phyloP scores from a whole-genome alignment of 2,113 vertebrate genomes.

The Leiothrix lutea region DNA sequence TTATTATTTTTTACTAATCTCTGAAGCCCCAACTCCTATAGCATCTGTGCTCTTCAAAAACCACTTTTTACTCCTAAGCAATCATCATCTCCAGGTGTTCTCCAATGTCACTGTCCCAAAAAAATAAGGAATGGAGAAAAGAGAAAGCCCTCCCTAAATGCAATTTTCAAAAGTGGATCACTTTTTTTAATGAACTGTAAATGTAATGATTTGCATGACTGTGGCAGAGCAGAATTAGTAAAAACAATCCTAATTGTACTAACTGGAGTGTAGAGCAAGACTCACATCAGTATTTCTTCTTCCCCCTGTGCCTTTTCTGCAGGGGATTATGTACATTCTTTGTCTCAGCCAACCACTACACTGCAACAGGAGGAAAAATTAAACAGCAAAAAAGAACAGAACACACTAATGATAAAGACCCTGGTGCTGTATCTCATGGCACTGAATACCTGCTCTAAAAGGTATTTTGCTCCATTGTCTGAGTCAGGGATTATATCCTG shows the following conservation, averaged over 20 bases:
- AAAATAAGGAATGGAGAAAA: neutral
- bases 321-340: neutral
- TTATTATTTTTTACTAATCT: neutral
- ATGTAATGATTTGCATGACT: neutral
- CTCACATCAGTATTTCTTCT: neutral
- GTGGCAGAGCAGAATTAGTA: neutral
- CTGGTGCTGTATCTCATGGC: neutral
- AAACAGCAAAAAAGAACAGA: neutral
- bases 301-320: neutral
- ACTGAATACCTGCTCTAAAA: neutral
- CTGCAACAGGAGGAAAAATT: neutral
- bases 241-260: neutral
- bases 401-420: neutral
- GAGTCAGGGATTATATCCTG: neutral
- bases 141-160: neutral
- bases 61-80: neutral
- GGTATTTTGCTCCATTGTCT: neutral
- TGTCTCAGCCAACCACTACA: neutral
- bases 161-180: neutral
- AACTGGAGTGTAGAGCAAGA: neutral
- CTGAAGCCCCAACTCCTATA: neutral
- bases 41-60: neutral
- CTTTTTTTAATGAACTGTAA: neutral
- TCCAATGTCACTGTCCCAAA: neutral
- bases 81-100: neutral